Evolutionary conservation across 2,888 invertebrate genomes (phyloP).

Genomic region (Sphaeridia pumilis): DNA sequence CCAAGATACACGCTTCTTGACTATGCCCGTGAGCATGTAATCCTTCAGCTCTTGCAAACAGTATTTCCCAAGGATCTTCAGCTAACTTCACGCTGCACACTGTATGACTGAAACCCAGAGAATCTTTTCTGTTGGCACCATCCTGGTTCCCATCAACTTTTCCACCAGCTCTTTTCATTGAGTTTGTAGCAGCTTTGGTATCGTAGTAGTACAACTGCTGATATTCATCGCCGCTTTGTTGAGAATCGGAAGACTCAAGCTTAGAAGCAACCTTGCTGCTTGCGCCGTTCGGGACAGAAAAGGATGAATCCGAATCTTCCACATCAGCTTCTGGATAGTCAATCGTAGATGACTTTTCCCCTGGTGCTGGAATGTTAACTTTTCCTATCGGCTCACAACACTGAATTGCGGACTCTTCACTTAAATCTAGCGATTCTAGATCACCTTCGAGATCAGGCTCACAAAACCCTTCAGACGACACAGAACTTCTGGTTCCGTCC

Average conservation of each 20-base stretch:
- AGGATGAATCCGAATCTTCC: conserved; percentile 34
- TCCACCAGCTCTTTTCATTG: conserved; percentile 7
- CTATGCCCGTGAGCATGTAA: conserved; percentile 93
- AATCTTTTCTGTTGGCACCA: conserved; percentile 22
- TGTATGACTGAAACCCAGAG: conserved; percentile 40
- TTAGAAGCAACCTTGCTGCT: too few relatives aligned
- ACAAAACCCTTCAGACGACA: conserved; percentile 92
- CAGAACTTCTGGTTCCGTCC: conserved; percentile 80
- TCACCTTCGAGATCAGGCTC: conserved; percentile 64
- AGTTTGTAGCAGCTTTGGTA: conserved; percentile 46
- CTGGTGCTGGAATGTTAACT: conserved; percentile 16
- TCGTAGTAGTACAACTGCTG: conserved; percentile 73
- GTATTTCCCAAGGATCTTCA: conserved; percentile 76
- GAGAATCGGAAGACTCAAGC: conserved; percentile 47
- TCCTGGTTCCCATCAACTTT: conserved; percentile 17
- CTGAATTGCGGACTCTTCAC: too few relatives aligned
- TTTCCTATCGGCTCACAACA: too few relatives aligned
- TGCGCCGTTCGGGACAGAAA: conserved; percentile 42
- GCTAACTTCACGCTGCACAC: conserved; percentile 52
- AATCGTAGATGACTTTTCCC: too few relatives aligned
- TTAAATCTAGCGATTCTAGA: background rate
- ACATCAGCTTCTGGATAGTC: conserved; percentile 41
- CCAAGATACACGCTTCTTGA: conserved; percentile 77
- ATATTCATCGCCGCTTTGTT: conserved; percentile 66
- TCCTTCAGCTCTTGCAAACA: conserved; percentile 90